Conservation (phyloP, 2,113 vertebrate genomes). For the Elaphurus davidianus region DNA sequence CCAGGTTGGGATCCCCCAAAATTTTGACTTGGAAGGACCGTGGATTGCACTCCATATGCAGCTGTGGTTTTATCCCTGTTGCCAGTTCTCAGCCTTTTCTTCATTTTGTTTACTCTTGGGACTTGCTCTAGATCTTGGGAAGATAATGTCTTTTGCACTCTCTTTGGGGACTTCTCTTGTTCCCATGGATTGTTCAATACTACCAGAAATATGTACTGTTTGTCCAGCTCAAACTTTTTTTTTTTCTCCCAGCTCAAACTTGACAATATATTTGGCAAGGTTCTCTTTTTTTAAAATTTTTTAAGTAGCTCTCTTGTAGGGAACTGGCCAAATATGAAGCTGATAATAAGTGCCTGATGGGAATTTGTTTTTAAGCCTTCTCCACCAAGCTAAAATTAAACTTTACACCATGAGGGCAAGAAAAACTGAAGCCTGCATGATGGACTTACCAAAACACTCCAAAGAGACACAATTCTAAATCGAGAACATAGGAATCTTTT, state of each 20-base stretch:
- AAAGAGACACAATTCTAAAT: background rate
- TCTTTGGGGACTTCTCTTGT: background rate
- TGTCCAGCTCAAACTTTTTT: background rate
- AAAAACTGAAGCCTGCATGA: background rate
- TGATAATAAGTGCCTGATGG: background rate
- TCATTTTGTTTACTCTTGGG: background rate
- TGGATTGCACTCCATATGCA: rapidly evolving
- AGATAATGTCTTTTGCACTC: background rate
- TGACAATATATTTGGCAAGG: background rate
- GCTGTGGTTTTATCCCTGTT: background rate
- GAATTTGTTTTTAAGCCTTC: background rate
- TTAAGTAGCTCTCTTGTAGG: background rate
- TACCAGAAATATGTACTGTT: background rate
- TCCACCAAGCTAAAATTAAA: background rate
- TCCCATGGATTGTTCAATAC: background rate
- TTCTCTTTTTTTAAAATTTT: background rate
- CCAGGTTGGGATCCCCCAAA: background rate
- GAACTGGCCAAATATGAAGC: background rate
- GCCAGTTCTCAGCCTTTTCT: background rate
- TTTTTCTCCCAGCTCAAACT: background rate
- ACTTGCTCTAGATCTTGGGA: background rate
- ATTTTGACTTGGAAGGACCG: background rate
- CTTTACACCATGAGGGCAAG: background rate
- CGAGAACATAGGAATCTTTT: background rate
- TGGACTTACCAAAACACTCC: background rate